Base-by-base conservation (phyloP, 2,797 vertebrate species). In the Hoplostethus mediterraneus region DNA sequence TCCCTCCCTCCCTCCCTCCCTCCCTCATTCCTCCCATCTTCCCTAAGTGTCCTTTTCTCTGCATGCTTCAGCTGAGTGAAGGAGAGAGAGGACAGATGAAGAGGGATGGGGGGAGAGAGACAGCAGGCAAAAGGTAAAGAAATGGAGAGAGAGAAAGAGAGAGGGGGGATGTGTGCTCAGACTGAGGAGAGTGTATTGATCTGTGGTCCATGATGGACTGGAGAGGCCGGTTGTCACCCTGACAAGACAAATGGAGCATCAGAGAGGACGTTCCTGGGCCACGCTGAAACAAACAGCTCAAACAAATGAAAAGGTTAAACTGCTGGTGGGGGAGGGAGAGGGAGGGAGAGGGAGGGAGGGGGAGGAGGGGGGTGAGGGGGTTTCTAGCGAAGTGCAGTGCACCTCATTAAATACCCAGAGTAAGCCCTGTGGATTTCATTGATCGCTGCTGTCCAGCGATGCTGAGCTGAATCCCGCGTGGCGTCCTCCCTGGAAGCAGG, bases 391-490 rank as follows among this genome's bases (percentile, higher is more conserved):
- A 83, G 71, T 81, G 67, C 75, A 68, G 78, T 14, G 79, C 69
- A 87, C 82, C 83, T 92, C 84, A 91, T 90, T 87, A 92, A 89
- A 90, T 87, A 87, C 82, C 84, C 79, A 70, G 61, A 62, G 11
- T 93, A 93, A 93, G 88, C 89, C 83, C 82, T 65, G 67, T 85
- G 84, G 90, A 89, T 89, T 90, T 87, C 82, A 93, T 92, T 90
- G 90, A 93, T 90, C 89, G 86, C 80, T 88, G n/a, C 71, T 90
- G 85, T 90, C 78, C 89, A 86, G 80, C 62, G 7, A 71, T 6
- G 6, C 75, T 33, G 71, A 83, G 89, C 85, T 87, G 87, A 79
- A 86, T 87, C 86, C 79, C 40, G 21, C 25, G 6, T 3, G 5
- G 68, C 71, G 33, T 61, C 47, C 65, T 33, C 33, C 14, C 38